Evolutionary conservation across 2,113 vertebrate species (phyloP), one percentile per base, ranked within the genome.

Genomic region (Xiphorhynchus elegans): DNA sequence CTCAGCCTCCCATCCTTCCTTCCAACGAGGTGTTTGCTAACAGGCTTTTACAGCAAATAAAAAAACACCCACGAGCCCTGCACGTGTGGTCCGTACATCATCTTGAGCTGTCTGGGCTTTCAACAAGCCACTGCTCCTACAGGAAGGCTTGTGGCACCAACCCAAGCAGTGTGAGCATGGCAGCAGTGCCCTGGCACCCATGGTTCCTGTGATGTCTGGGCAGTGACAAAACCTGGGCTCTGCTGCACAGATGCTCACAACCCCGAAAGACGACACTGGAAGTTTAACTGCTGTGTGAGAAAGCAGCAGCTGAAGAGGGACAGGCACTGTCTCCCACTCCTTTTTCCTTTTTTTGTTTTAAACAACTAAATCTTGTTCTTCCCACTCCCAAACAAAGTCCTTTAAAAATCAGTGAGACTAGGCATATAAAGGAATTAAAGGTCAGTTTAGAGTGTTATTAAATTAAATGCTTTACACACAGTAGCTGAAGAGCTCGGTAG

Each of bases 381-480:
- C 53, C 63, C 67, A 69, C 42, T 78, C 63, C 40, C 55, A 37
- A 87, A 66, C 63, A 46, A 87, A 84, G 37, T 7, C 64, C 82
- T 82, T 95, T 86, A 92, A 78, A 78, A 86, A 84, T 69, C 16
- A 91, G 79, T 69, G 35, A 74, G 50, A 42, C 63, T 67, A 73
- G 55, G 70, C 82, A 42, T 35, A 42, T n/a, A 87, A 95, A 80
- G 8, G 7, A 87, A 95, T 82, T 82, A 94, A 87, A 40, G 67
- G 62, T 59, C 87, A 58, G 53, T 73, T 96, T 93, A 85, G 50
- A 83, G 52, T 2, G 11, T 59, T 85, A 85, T 70, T 96, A 85
- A 89, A 93, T 85, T 63, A 86, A 90, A 93, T 64, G 44, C 49
- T 84, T 87, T 95, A 64, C 23, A 49, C 35, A 55, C 59, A 85